Base-by-base conservation (phyloP, 2,113 vertebrate species). In the Rallus limicola region DNA sequence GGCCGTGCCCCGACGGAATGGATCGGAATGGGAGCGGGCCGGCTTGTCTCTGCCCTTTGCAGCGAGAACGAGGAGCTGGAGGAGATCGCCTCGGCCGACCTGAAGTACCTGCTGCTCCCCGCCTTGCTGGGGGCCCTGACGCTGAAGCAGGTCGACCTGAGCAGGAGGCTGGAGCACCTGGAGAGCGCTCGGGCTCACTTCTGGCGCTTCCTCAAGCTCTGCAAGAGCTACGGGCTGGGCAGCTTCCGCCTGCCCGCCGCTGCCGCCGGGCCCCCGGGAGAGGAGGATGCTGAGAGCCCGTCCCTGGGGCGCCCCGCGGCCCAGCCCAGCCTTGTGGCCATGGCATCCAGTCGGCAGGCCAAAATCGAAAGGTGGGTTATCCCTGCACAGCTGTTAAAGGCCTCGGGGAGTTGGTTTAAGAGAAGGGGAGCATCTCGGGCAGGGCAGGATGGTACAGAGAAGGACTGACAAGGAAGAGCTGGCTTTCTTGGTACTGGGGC, bases 11-110 rank as follows among this genome's bases (percentile, higher is more conserved):
- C 4, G 56, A 16, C 8, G 26, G 26, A 19, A 26, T 15, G 29
- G 64, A 44, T 25, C 1, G 15, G 34, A 56, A 6, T 8, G 16
- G 46, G 44, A 18, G 5, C 3, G 5, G 6, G 33, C 34, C 20
- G 12, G 16, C 9, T 53, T 1, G 2, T 70, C 18, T 83, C 33
- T 88, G 29, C 33, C 44, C 33, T 16, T 20, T 3, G 28, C 90
- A 99, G 99, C 53, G 98, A 94, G 36, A 99, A 99, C 40, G 99
- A 99, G 95, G 99, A 99, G 63, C 95, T 99, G 95, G 99, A 99
- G 77, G 99, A 99, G 84, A 31, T 99, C 4, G 93, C 98, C 42
- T 99, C 99, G 1, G 91, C 97, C 0, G 99, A 99, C 85, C 97
- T 99, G 50, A 98, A 98, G 72, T 99, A 98, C 85, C 83, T 99